Base-by-base conservation (phyloP, 1,140 invertebrate genomes). In the Pseudomyrmex sp. region DNA sequence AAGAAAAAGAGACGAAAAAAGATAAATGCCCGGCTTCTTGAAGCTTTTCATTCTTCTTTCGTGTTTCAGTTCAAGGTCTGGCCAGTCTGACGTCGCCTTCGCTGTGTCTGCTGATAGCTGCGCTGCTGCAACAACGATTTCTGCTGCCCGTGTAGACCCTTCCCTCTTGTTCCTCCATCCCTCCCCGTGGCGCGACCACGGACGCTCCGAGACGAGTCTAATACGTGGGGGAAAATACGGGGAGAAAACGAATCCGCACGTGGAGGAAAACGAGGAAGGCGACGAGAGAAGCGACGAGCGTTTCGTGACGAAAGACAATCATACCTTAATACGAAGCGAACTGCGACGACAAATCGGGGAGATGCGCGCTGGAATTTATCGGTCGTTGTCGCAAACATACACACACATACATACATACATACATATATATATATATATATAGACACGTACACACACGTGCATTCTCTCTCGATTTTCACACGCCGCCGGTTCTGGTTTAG, bases 61-160 rank as follows among this genome's bases (percentile, higher is more conserved):
- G 15, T 91, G 90, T 94, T 93, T 44, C 93, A 94, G 93, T 94
- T 88, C 91, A 91, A 90, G 93, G 93, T 73, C 86, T 90, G 73
- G 93, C 90, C 18, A 92, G 79, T 77, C 26, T 89, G 48, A 74
- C 86, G 46, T 85, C 88, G 2, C 89, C 92, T 9, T 92, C 91
- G 52, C 61, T 89, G 52, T 86, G 85, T 35, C 26, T 94, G 76
- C 59, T 92, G 46, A 23, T 90, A 68, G 79, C 74, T 20, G 82
- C 83, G 48, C 74, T 92, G 48, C 76, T 92, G 46, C 23, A 77
- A 9, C 88, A 88, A 65, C 82, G 84, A 59, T 62, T 87, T 72
- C 23, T 86, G 66, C 82, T 85, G 13, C 68, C 88, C 46, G 73
- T 90, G 86, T 92, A 92, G 85, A 83, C 18, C 9, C 10, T 63